Evolutionary conservation across 2,888 invertebrate species (phyloP), one percentile per base, ranked within the genome.

Genomic region (Pantelozetes paolii): DNA sequence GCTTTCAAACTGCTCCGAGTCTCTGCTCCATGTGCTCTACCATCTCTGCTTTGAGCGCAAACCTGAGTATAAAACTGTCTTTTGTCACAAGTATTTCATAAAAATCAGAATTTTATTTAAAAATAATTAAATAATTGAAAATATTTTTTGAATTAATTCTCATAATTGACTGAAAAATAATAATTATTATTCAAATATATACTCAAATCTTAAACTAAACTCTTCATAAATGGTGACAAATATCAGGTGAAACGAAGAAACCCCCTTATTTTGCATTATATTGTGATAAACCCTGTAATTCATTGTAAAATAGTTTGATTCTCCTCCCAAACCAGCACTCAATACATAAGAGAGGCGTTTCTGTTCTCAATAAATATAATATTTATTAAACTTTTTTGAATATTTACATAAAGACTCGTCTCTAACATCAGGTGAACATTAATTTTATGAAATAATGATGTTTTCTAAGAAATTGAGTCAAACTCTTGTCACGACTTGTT

Each of bases 11-110:
- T 30, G 30, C 32, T 36, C 36, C 20, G 32, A 62, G 36, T 32
- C 62, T 62, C n/a, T 62, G 62, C 62, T 50, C 50, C 20, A 50
- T n/a, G 23, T 54, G 54, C 54, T 54, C 13, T 13, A 20, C 26
- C 26, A 11, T 54, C 54, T 26, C 6, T 26, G 11, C 26, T 54
- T 36, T n/a, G n/a, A n/a, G n/a, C n/a, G n/a, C n/a, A n/a, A n/a
- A n/a, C n/a, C n/a, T n/a, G n/a, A n/a, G n/a, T n/a, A n/a, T n/a
- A n/a, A n/a, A n/a, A n/a, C n/a, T n/a, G n/a, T n/a, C n/a, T n/a
- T n/a, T n/a, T n/a, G n/a, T n/a, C n/a, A n/a, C n/a, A n/a, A n/a
- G n/a, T n/a, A n/a, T n/a, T n/a, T n/a, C n/a, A n/a, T n/a, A n/a
- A n/a, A n/a, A n/a, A n/a, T n/a, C n/a, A n/a, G n/a, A n/a, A n/a